phyloP scores from a whole-genome alignment of 2,113 vertebrate genomes.

The Hassar affinis region DNA sequence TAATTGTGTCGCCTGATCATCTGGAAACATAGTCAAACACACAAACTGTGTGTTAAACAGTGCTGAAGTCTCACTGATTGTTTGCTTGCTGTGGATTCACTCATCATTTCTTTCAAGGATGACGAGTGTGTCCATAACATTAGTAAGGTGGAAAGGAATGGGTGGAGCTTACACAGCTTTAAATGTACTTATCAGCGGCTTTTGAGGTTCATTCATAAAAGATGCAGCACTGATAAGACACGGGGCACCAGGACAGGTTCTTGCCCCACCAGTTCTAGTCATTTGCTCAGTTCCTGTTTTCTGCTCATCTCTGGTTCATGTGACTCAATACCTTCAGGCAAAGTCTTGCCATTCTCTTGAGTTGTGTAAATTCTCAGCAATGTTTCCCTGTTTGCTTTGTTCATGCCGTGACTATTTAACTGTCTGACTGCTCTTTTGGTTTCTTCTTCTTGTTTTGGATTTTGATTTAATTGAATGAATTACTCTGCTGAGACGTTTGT shows the following conservation, averaged over 20 bases:
- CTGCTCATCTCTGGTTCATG: not conserved
- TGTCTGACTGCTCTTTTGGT: not conserved
- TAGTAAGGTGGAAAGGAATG: not conserved
- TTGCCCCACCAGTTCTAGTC: not conserved
- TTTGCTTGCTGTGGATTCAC: not conserved
- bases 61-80: not conserved
- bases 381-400: not conserved
- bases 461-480: not conserved
- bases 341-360: not conserved
- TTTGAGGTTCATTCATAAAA: not conserved
- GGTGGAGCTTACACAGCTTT: not conserved
- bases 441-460: not conserved
- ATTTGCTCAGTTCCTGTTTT: not conserved
- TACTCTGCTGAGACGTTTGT: not conserved
- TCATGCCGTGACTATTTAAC: not conserved
- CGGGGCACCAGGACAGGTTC: no score
- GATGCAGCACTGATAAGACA: not conserved
- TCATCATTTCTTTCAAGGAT: not conserved
- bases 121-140: not conserved
- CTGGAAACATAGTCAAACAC: slow-evolving; percentile 12
- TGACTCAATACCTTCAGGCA: not conserved
- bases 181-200: not conserved
- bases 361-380: not conserved
- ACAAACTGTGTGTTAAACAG: not conserved
- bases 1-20: slow-evolving; percentile 43